phyloP scores from a whole-genome alignment of 2,888 invertebrate species.

The Hyposoter dolosus region DNA sequence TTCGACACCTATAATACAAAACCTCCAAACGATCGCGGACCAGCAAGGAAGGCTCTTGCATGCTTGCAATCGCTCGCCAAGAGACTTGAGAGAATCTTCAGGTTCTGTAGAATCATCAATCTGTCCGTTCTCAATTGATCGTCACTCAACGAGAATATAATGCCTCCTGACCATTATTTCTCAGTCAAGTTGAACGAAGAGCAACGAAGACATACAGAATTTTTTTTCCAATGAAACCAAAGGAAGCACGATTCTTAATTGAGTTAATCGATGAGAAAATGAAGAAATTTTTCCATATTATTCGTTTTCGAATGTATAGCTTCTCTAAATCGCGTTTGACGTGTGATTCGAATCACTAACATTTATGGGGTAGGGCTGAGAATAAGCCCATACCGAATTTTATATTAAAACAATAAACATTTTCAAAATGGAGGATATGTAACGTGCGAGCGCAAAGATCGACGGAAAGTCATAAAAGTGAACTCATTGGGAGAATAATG shows the following conservation, averaged over 20 bases:
- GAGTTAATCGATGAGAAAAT: neutral
- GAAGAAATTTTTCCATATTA: neutral
- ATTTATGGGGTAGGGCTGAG: neutral
- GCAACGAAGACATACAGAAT: neutral
- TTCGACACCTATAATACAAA: conserved; percentile 36
- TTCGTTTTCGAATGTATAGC: neutral
- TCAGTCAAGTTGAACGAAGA: conserved; percentile 19
- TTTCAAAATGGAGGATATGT: neutral
- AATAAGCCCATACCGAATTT: too few relatives aligned
- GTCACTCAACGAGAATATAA: conserved; percentile 36
- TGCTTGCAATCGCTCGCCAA: neutral
- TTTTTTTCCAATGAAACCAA: neutral
- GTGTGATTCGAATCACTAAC: neutral
- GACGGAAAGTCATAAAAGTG: neutral
- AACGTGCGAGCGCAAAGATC: neutral
- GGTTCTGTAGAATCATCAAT: conserved; percentile 44
- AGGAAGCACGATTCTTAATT: neutral
- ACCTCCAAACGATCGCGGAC: conserved; percentile 17
- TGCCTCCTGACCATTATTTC: conserved; percentile 10
- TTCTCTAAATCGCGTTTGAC: neutral
- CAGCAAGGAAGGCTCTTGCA: neutral
- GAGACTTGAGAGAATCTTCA: neutral
- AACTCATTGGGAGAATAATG: neutral
- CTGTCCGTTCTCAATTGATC: conserved; percentile 57
- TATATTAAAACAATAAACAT: neutral